Percentiles rank a stretch among this genome's conserved stretches.
Evolutionary conservation across 2,113 vertebrate genomes (phyloP).

Genomic region (Cranoglanis bouderius): DNA sequence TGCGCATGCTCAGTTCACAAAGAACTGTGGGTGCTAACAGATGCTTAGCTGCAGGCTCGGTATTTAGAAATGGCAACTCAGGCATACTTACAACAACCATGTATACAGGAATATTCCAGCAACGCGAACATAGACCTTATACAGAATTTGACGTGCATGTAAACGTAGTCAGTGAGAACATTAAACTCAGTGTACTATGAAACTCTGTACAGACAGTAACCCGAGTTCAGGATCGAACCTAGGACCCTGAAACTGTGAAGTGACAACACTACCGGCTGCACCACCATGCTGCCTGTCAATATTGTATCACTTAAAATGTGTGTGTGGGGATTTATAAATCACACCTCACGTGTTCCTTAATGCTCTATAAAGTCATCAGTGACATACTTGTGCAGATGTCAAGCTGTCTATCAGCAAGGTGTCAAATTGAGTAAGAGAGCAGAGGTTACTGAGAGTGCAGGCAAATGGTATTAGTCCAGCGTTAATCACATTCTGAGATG

Average conservation of each 20-base stretch:
- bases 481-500: background rate
- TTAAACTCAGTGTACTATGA: background rate
- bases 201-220: background rate
- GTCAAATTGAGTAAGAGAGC: background rate
- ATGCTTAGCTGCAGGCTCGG: too few relatives aligned
- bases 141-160: too few relatives aligned
- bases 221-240: background rate
- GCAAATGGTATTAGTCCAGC: background rate
- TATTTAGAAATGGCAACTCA: too few relatives aligned
- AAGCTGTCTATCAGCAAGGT: background rate
- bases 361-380: constrained; percentile 5
- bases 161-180: background rate
- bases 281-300: background rate
- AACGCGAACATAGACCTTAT: background rate
- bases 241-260: background rate
- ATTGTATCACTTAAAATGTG: background rate
- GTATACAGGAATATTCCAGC: too few relatives aligned
- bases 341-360: background rate
- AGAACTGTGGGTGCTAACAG: too few relatives aligned
- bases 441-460: background rate
- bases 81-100: too few relatives aligned
- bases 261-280: background rate
- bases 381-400: background rate
- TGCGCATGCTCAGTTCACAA: too few relatives aligned
- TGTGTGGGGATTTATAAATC: background rate